phyloP scores from a whole-genome alignment of 2,113 vertebrate genomes.

The Ailurus styani region DNA sequence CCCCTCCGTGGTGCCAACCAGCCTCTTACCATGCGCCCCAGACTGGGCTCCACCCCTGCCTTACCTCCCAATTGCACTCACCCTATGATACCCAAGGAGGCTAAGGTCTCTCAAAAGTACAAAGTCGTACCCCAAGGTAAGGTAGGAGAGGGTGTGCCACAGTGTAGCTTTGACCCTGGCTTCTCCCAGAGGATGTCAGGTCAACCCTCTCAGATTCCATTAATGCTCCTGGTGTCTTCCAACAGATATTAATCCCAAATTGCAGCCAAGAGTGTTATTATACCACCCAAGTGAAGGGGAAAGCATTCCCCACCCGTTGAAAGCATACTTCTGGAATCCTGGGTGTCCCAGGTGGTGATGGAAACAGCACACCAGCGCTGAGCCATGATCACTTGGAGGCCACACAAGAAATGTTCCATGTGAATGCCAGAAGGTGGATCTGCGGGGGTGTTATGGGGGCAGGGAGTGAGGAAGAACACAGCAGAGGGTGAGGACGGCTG shows the following conservation, averaged over 20 bases:
- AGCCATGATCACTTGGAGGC: background rate
- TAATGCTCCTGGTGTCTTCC: background rate
- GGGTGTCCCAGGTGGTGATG: no score
- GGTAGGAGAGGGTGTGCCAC: background rate
- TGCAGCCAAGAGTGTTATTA: background rate
- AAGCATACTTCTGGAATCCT: background rate
- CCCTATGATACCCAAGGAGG: background rate
- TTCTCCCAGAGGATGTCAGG: background rate
- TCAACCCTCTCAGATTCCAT: background rate
- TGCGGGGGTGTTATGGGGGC: fast-evolving
- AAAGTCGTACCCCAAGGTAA: background rate
- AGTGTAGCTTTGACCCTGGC: background rate
- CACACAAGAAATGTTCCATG: background rate
- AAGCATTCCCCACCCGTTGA: no score
- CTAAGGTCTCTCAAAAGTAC: no score
- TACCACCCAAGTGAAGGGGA: background rate
- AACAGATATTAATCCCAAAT: background rate
- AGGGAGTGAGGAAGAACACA: background rate
- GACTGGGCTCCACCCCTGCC: background rate
- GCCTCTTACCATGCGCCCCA: no score
- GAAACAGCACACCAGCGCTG: fast-evolving
- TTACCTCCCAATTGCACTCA: background rate
- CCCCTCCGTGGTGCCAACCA: fast-evolving
- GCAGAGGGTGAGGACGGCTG: background rate
- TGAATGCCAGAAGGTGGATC: no score